Evolutionary conservation across 2,888 invertebrate genomes (phyloP), one percentile per base, ranked within the genome.

Genomic region (Lumbricus terrestris): DNA sequence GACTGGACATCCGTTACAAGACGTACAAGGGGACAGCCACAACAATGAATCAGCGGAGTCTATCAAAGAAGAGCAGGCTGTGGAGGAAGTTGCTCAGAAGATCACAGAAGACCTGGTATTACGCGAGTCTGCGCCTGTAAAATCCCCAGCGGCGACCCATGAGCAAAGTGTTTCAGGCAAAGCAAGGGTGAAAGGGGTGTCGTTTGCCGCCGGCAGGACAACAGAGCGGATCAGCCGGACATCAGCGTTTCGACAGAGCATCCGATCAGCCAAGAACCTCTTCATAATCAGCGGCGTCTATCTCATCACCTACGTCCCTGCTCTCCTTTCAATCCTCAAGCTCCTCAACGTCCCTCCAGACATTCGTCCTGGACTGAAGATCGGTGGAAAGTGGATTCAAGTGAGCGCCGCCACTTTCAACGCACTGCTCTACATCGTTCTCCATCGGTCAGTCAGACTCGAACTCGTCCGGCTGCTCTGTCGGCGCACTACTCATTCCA

Each of bases 271-370:
- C 35, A 85, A 85, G n/a, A 85, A 85, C 23, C 85, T 85, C 5
- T 85, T 85, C 85, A 85, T 85, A 34, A 85, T 85, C 4, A 85
- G 85, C 85, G 85, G 85, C 34, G 35, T 85, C 85, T 85, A 85
- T 11, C 6, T 85, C 6, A 29, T 85, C 20, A 85, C 85, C 85
- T 85, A 85, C 85, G 16, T 85, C 23, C 85, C 85, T 8, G 85
- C 85, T 37, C n/a, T 85, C 37, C 35, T 85, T 4, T 11, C n/a
- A 20, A 34, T 85, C 34, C 15, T 85, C 6, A 85, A 85, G 85
- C 8, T 85, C 20, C 1, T 34, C 20, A 8, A 20, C n/a, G 8
- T 85, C 1, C 85, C 85, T 18, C 20, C 85, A 16, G 85, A 85
- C 0, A 5, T 85, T 6, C 85, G 85, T 18, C 6, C 1, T 37